Conservation (phyloP, 2,113 vertebrate species). For the Typhlomys cinereus region DNA sequence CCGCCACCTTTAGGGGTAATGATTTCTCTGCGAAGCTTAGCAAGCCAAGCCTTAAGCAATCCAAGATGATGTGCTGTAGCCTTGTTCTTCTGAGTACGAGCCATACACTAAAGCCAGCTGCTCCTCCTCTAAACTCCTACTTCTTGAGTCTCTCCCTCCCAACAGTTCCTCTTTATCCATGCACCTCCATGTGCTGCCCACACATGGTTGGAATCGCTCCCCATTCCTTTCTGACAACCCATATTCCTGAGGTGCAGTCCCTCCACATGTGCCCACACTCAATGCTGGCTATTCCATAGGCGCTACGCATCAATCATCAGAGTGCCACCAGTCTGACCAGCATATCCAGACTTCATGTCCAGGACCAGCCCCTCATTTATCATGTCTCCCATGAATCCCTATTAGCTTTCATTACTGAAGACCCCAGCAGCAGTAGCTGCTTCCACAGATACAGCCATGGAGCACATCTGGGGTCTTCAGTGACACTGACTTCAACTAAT, state of each 20-base stretch:
- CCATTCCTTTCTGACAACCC: too few species aligned
- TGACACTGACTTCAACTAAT: not conserved
- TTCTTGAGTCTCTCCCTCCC: too few species aligned
- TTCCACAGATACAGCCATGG: not conserved
- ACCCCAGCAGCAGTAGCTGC: not conserved
- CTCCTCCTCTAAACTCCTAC: too few species aligned
- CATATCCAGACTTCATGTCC: not conserved
- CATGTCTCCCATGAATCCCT: not conserved
- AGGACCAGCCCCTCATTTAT: not conserved
- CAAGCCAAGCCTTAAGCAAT: conserved; percentile 96
- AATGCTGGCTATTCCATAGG: not conserved
- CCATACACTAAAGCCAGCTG: too few species aligned
- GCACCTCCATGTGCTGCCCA: too few species aligned
- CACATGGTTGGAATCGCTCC: too few species aligned
- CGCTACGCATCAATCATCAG: not conserved
- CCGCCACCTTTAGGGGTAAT: conserved; percentile 98
- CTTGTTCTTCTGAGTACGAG: conserved; percentile 98
- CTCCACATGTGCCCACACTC: not conserved
- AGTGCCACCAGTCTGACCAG: not conserved
- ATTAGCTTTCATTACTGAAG: not conserved
- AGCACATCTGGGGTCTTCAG: not conserved
- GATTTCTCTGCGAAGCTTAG: conserved; percentile 96
- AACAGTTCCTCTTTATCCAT: too few species aligned
- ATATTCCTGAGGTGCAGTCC: not conserved
- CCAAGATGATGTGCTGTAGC: conserved; percentile 98